Evolutionary conservation across 2,113 vertebrate genomes (phyloP).

Genomic region (Anser brachyrhynchus): DNA sequence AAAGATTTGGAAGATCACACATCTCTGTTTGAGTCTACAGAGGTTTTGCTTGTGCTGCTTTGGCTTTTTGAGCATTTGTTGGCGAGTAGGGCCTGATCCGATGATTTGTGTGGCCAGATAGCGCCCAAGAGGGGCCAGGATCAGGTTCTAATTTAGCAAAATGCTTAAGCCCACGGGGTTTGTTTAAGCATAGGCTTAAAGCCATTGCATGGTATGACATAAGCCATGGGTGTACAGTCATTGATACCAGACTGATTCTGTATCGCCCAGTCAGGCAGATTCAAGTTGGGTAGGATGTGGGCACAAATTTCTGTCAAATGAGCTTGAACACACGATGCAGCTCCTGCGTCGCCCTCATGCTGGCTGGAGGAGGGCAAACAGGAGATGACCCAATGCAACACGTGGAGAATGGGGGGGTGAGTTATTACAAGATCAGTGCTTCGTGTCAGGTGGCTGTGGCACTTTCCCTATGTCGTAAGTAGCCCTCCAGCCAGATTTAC

Average conservation of each 20-base stretch:
- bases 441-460: background rate
- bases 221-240: background rate
- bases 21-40: background rate
- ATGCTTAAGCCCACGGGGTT: background rate
- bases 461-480: background rate
- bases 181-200: slow-evolving; percentile 44
- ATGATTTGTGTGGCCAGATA: background rate
- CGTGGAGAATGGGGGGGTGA: background rate
- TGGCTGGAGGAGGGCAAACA: background rate
- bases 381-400: background rate
- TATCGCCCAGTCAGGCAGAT: background rate
- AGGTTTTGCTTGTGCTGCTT: slow-evolving; percentile 13
- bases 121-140: background rate
- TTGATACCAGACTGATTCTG: background rate
- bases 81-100: background rate
- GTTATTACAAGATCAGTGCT: background rate
- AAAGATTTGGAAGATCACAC: slow-evolving; percentile 34
- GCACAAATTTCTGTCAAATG: background rate
- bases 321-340: background rate
- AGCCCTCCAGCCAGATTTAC: slow-evolving; percentile 11
- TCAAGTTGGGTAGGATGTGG: background rate
- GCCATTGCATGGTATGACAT: background rate
- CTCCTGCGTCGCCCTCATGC: background rate
- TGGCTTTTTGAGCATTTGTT: slow-evolving; percentile 22
- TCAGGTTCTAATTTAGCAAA: slow-evolving; percentile 33